Conservation (phyloP, 2,113 vertebrate genomes). For the Leucoraja erinaceus region DNA sequence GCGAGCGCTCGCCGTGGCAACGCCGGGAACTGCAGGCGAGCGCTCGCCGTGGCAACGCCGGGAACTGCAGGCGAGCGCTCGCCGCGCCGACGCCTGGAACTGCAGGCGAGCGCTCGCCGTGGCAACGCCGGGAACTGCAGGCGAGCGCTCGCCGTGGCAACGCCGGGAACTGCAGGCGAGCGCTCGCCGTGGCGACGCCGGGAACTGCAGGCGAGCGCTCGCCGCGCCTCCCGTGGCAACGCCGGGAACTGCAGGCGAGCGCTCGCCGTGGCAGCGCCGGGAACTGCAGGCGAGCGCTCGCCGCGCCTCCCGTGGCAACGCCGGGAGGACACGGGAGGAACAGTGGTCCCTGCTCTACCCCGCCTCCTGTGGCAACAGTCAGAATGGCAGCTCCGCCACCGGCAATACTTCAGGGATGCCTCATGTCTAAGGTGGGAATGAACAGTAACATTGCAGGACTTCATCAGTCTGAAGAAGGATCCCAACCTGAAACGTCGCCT, state of each 20-base stretch:
- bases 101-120: background rate
- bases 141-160: background rate
- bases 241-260: background rate
- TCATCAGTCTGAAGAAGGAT: no score
- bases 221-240: background rate
- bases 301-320: background rate
- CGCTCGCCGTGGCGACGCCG: background rate
- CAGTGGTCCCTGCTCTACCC: background rate
- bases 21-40: no score
- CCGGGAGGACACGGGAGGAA: background rate
- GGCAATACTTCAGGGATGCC: no score
- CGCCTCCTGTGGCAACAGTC: background rate
- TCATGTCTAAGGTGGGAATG: no score
- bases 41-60: background rate
- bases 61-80: background rate
- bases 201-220: background rate
- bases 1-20: no score
- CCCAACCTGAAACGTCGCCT: no score
- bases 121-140: background rate
- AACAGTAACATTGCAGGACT: no score
- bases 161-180: background rate
- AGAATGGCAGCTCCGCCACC: background rate
- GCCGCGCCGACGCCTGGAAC: background rate
- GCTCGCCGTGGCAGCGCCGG: background rate
- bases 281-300: background rate